Base-by-base conservation (phyloP, 2,888 invertebrate species). In the Hyles lineata region DNA sequence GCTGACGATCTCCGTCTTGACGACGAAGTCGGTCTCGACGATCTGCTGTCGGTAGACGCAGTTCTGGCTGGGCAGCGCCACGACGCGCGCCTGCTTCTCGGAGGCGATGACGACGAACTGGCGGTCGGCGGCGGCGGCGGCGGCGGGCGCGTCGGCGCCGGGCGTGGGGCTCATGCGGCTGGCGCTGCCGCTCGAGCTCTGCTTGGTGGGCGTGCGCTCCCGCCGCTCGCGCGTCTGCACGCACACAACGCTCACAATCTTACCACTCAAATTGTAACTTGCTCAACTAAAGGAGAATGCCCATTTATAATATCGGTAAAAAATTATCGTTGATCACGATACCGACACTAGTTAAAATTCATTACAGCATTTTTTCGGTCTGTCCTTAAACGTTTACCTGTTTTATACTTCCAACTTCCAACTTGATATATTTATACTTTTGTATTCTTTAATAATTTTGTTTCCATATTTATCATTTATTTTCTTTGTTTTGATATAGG, bases 31-130 rank as follows among this genome's bases (percentile, higher is more conserved):
- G 15, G 97, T 96, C 87, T 99, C 99, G 77, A 98, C 98, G 82
- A 99, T 96, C 93, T 98, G 98, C 91, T 98, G 97, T 84, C 98
- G 96, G 94, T 98, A 98, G 82, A 98, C 97, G 95, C 98, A 98
- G 90, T 98, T 98, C 94, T 99, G 99, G 83, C 98, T 98, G 78
- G 99, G 99, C 88, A 99, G 96, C 79, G 98, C 98, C 78, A 99
- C 97, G 78, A 99, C 98, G 84, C 98, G 96, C 76, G 98, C 98
- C 95, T 99, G 98, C 94, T 98, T 99, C 95, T 99, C 99, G 75
- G 98, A 98, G 77, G 98, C 97, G 82, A 99, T 96, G 72, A 98
- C 98, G 79, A 98, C 98, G 93, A 98, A 98, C 96, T 99, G 99
- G 78, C 98, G 96, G 94, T 99, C 98, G 15, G 83, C 96, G 59